Percentiles rank a stretch among this genome's conserved stretches.
These are phyloP conservation scores for Steinernema carpocapsae DNA, from an alignment of 2,888 invertebrate species.

Conservation along the genomic window DNA sequence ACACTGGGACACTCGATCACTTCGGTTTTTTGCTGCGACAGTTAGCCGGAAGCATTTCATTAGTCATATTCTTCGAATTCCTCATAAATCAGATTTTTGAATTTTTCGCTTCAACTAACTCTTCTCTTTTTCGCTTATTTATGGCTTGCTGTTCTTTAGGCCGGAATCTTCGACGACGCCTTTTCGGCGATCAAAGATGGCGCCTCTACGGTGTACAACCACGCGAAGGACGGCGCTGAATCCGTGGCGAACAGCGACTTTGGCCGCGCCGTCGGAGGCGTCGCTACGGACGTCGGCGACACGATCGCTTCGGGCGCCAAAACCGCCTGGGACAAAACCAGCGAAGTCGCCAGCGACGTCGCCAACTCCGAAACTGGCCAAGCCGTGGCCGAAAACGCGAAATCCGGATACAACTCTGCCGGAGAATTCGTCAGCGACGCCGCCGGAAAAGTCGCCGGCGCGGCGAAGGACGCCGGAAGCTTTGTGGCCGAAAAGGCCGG, in stretches of 20 bases:
- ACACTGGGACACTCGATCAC: too few species aligned
- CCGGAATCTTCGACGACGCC: conserved; percentile 13
- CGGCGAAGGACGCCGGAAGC: conserved; percentile 23
- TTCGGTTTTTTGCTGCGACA: too few species aligned
- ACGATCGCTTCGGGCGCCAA: conserved; percentile 20
- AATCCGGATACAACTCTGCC: neutral
- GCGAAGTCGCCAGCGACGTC: conserved; percentile 12
- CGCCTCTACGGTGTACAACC: neutral
- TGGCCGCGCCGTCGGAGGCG: conserved; percentile 8
- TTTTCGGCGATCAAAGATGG: conserved; percentile 1
- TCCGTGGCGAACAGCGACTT: conserved; percentile 30
- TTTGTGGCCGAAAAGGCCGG: conserved; percentile 21
- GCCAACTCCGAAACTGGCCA: conserved; percentile 29
- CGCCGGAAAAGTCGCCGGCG: conserved; percentile 15
- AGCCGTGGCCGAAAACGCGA: neutral
- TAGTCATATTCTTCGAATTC: too few species aligned
- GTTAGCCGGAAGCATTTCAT: too few species aligned
- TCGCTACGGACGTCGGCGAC: conserved; percentile 19
- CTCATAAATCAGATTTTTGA: too few species aligned
- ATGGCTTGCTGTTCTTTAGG: too few species aligned
- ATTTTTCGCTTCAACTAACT: too few species aligned
- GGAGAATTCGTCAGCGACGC: neutral
- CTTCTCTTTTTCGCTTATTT: too few species aligned
- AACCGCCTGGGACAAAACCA: conserved; percentile 22
- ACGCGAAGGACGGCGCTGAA: neutral